These are phyloP conservation scores for Pseudomyrmex sp. DNA, from an alignment of 1,140 invertebrate genomes.

Conservation along the genomic window DNA sequence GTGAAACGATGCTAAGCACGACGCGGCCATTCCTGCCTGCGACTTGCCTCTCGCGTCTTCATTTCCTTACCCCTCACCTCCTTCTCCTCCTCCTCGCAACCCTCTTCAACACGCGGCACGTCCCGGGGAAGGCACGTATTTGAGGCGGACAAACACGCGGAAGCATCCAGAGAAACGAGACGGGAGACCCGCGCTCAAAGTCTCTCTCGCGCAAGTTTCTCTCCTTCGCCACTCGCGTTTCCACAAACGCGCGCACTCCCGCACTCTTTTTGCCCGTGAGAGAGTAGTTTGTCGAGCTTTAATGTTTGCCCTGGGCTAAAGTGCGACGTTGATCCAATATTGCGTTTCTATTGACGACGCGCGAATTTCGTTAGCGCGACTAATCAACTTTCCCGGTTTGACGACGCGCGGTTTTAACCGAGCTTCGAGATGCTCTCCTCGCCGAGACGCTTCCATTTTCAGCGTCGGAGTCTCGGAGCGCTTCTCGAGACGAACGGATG, in stretches of 20 bases:
- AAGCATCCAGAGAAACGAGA: conserved; percentile 54
- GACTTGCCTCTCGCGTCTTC: conserved; percentile 50
- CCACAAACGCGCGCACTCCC: neutral
- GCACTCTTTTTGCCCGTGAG: neutral
- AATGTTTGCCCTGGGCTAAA: conserved; percentile 40
- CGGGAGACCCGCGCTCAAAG: conserved; percentile 25
- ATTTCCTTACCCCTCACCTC: conserved; percentile 38
- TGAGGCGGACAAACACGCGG: conserved; percentile 57
- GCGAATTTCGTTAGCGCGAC: conserved; percentile 33
- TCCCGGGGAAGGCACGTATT: conserved; percentile 47
- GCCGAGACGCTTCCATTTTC: too few species aligned
- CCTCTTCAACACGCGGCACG: neutral
- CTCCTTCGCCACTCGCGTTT: neutral
- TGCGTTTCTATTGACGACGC: conserved; percentile 10
- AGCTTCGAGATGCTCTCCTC: neutral
- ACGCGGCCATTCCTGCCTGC: conserved; percentile 24
- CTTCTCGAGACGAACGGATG: neutral
- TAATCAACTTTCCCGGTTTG: conserved; percentile 23
- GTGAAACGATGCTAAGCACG: conserved; percentile 51
- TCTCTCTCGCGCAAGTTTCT: conserved; percentile 12
- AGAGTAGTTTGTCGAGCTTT: conserved; percentile 35
- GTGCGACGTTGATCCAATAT: conserved; percentile 38
- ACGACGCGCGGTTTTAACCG: neutral
- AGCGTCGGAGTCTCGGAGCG: neutral
- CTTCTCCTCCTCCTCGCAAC: too few species aligned